Evolutionary conservation across 23 tunicate species (phyloP).

Genomic region (Clavelina lepadiformis): DNA sequence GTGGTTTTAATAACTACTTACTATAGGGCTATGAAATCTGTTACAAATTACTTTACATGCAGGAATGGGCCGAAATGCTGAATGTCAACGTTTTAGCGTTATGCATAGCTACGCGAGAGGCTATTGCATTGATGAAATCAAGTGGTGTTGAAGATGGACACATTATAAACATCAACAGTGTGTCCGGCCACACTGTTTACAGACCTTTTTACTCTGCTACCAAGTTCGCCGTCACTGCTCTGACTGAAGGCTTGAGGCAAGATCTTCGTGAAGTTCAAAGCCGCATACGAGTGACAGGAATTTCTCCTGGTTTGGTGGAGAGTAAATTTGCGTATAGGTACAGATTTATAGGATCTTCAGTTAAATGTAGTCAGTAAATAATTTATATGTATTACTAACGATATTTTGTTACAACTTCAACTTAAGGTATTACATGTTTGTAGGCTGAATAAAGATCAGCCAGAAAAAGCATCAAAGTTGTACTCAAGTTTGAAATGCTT

Average conservation of each 20-base stretch:
- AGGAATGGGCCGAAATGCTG: slow-evolving; percentile 60
- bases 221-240: slow-evolving; percentile 28
- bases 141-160: slow-evolving; percentile 64
- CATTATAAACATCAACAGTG: slow-evolving; percentile 83
- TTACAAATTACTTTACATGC: background rate
- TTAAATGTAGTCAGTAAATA: too few relatives aligned
- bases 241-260: slow-evolving; percentile 37
- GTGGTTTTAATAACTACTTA: background rate
- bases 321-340: slow-evolving; percentile 37
- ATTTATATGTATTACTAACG: too few relatives aligned
- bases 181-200: slow-evolving; percentile 44
- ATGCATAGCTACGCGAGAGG: slow-evolving; percentile 52
- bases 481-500: too few relatives aligned
- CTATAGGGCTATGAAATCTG: background rate
- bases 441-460: too few relatives aligned
- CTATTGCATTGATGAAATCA: slow-evolving; percentile 50
- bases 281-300: slow-evolving; percentile 38
- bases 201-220: slow-evolving; percentile 11
- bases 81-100: slow-evolving; percentile 59
- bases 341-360: too few relatives aligned
- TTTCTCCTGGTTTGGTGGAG: slow-evolving; percentile 52
- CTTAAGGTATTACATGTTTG: too few relatives aligned
- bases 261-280: slow-evolving; percentile 25
- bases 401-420: too few relatives aligned
- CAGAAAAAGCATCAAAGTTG: too few relatives aligned